These are phyloP conservation scores for Phrynosoma blainvillii DNA, from an alignment of 2,113 vertebrate genomes.

Conservation along the genomic window DNA sequence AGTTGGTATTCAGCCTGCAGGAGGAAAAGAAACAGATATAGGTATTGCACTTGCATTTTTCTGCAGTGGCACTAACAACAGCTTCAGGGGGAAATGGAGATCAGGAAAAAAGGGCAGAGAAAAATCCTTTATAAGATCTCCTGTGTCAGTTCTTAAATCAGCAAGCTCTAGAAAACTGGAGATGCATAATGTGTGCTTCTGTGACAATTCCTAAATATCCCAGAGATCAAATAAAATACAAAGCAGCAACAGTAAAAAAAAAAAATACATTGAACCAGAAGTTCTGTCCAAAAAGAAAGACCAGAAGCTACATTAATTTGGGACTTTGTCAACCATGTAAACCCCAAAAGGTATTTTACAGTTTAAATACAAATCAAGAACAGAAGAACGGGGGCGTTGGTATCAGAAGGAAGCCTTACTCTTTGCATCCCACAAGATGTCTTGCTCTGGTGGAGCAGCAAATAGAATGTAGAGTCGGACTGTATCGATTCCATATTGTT, in stretches of 20 bases:
- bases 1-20: neutral
- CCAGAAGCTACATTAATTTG: too few relatives aligned
- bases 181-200: neutral
- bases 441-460: constrained; percentile 92
- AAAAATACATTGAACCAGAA: neutral
- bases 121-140: neutral
- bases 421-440: constrained; percentile 93
- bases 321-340: neutral
- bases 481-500: constrained; percentile 90
- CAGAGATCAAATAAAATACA: neutral
- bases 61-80: neutral
- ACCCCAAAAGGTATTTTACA: neutral
- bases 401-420: constrained; percentile 77
- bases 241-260: constrained; percentile 1
- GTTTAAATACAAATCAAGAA: neutral
- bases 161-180: neutral
- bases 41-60: neutral
- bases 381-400: neutral
- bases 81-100: neutral
- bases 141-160: neutral
- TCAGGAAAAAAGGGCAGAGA: too few relatives aligned
- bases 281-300: neutral
- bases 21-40: neutral
- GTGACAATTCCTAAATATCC: neutral
- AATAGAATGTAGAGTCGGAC: constrained; percentile 92